Base-by-base conservation (phyloP, 2,888 invertebrate genomes). In the Xiphydria camelus region DNA sequence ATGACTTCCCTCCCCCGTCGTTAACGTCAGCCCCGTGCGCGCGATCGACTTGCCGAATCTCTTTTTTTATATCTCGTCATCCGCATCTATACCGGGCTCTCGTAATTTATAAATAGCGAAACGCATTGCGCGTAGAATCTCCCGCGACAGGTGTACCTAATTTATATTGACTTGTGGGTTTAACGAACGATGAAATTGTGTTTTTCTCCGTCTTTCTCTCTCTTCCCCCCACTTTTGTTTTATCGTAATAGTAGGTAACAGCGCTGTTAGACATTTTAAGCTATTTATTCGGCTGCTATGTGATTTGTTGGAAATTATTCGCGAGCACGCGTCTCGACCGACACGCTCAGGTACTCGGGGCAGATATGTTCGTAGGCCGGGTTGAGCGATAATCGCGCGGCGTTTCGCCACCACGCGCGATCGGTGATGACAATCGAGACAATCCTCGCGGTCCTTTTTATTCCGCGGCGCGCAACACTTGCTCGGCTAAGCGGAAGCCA, bases 291-390 rank as follows among this genome's bases (percentile, higher is more conserved):
- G 64, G 61, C 55, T 64, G 57, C 53, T 59, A 59, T 64, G 61
- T 65, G 59, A 66, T 62, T 60, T 55, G 57, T 65, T 61, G 47
- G 43, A 47, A 54, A 61, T 66, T 61, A 55, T 61, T 63, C 58
- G 47, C 29, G 41, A 54, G 47, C 42, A 47, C 41, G n/a, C n/a
- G n/a, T n/a, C n/a, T n/a, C n/a, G n/a, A n/a, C n/a, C n/a, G n/a
- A n/a, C n/a, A n/a, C n/a, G n/a, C n/a, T n/a, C n/a, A n/a, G n/a
- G n/a, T n/a, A n/a, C n/a, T n/a, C n/a, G n/a, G n/a, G n/a, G n/a
- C n/a, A n/a, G n/a, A n/a, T n/a, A n/a, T n/a, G n/a, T n/a, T n/a
- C n/a, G n/a, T n/a, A n/a, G n/a, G n/a, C n/a, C n/a, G n/a, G n/a
- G n/a, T n/a, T n/a, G n/a, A n/a, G n/a, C n/a, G n/a, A n/a, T n/a